Conservation (phyloP, 1,140 invertebrate species). For the Pectinophora gossypiella region DNA sequence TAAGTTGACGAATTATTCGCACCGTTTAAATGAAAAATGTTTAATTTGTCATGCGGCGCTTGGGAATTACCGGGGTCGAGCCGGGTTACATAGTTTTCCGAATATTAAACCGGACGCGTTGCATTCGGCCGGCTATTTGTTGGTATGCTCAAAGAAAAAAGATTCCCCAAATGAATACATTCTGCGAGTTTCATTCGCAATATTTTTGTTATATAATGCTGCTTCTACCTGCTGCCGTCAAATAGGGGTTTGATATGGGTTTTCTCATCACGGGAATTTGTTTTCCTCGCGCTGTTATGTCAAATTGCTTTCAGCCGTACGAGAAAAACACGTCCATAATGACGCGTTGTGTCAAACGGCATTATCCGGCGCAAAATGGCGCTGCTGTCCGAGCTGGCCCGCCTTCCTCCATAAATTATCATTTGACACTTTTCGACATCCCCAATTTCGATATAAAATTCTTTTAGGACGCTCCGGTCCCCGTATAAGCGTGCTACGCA, state of each 20-base stretch:
- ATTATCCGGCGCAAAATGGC: background rate
- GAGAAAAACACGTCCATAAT: background rate
- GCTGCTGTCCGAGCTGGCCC: background rate
- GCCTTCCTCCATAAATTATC: background rate
- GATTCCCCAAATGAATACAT: no score
- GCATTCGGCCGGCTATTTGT: background rate
- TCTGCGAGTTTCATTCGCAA: no score
- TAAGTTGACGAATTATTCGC: background rate
- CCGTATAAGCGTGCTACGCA: background rate
- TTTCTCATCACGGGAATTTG: background rate
- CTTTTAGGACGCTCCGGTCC: background rate
- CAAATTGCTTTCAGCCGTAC: background rate
- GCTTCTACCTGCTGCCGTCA: no score
- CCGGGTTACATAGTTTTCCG: background rate
- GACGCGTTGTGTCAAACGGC: background rate
- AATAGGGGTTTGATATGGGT: background rate
- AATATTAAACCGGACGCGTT: background rate
- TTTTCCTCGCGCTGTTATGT: background rate
- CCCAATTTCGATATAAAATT: background rate
- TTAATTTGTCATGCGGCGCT: slow-evolving; percentile 1
- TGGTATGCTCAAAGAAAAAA: no score
- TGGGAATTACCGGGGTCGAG: background rate
- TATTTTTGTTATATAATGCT: no score
- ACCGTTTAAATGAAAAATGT: slow-evolving; percentile 3
- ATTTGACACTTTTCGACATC: background rate